These are phyloP conservation scores for Vanessa tameamea DNA, from an alignment of 1,140 invertebrate genomes.

Conservation along the genomic window DNA sequence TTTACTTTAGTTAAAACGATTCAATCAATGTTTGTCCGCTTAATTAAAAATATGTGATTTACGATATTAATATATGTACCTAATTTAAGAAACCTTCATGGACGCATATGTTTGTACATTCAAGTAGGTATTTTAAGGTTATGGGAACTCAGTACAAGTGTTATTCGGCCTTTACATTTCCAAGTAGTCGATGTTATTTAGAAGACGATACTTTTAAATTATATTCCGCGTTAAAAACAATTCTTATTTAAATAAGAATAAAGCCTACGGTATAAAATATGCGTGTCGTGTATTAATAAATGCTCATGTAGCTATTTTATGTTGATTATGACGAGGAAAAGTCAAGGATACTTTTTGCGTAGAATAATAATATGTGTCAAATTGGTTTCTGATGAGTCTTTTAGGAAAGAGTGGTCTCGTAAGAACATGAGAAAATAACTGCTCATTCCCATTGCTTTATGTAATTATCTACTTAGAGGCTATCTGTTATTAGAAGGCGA, in stretches of 20 bases:
- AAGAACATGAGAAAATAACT: slow-evolving; percentile 32
- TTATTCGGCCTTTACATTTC: slow-evolving; percentile 55
- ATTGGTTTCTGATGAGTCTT: slow-evolving; percentile 60
- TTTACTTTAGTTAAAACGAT: too few relatives aligned
- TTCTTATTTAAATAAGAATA: slow-evolving; percentile 50
- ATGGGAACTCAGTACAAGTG: slow-evolving; percentile 58
- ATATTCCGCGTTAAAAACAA: slow-evolving; percentile 34
- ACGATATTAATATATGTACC: neutral
- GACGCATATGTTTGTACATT: neutral
- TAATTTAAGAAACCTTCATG: neutral
- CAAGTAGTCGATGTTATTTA: slow-evolving; percentile 46
- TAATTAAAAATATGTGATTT: too few relatives aligned
- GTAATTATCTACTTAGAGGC: neutral
- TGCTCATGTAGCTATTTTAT: slow-evolving; percentile 50
- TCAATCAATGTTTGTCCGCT: too few relatives aligned
- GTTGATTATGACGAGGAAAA: slow-evolving; percentile 57
- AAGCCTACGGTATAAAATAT: slow-evolving; percentile 40
- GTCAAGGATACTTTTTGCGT: slow-evolving; percentile 66
- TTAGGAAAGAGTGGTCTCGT: slow-evolving; percentile 28
- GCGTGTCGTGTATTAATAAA: slow-evolving; percentile 50
- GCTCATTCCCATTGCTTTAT: neutral
- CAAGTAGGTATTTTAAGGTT: slow-evolving; percentile 48
- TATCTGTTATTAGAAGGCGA: too few relatives aligned
- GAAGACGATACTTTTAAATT: slow-evolving; percentile 53
- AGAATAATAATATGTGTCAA: slow-evolving; percentile 64